Percentiles rank a stretch among this genome's conserved stretches.
Conservation (phyloP, 2,113 vertebrate genomes). For the Alaudala cheleensis region DNA sequence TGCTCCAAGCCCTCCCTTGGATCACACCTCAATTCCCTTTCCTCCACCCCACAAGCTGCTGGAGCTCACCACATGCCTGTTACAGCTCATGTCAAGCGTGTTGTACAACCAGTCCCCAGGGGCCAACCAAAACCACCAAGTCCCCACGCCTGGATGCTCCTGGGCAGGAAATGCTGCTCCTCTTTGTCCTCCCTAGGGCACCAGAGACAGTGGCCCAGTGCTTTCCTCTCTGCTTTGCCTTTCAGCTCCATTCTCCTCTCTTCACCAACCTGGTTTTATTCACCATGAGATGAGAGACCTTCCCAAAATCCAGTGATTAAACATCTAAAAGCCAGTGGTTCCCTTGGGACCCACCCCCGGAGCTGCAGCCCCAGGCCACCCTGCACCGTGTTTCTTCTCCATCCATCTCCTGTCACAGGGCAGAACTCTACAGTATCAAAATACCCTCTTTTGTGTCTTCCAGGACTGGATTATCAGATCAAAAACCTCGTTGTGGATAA, state of each 20-base stretch:
- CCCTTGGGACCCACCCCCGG: neutral
- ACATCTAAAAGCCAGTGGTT: neutral
- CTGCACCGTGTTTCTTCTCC: neutral
- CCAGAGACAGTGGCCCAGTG: neutral
- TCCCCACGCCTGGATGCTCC: neutral
- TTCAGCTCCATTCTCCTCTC: neutral
- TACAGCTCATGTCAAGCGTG: rapidly evolving
- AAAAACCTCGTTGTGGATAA: slow-evolving; percentile 83
- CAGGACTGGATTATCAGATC: slow-evolving; percentile 87
- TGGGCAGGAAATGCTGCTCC: neutral
- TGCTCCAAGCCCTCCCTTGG: neutral
- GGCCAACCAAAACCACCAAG: neutral
- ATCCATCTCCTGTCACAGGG: neutral
- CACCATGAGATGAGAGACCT: neutral
- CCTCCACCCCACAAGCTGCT: neutral
- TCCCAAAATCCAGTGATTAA: neutral
- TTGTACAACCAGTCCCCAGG: neutral
- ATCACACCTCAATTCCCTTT: neutral
- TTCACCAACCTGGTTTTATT: neutral
- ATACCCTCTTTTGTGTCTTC: neutral
- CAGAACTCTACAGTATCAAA: neutral
- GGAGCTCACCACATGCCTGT: rapidly evolving
- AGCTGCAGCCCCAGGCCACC: neutral
- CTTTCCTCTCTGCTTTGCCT: neutral
- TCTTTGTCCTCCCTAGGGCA: neutral